Evolutionary conservation across 2,888 invertebrate species (phyloP), one percentile per base, ranked within the genome.

Genomic region (Macrosoma leucophasiata): DNA sequence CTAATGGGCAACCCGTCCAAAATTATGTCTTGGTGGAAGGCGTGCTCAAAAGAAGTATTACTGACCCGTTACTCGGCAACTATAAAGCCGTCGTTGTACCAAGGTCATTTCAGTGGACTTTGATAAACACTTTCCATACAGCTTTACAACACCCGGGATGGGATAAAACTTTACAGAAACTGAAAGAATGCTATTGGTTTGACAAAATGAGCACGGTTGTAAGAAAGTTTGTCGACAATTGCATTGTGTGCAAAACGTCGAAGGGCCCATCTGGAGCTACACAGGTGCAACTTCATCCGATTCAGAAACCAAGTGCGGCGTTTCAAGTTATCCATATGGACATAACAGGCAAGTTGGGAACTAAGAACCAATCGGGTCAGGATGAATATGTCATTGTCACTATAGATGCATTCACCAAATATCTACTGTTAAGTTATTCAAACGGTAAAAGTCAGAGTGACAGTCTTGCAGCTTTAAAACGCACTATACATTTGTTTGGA

Each of bases 301-400:
- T 27, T 3, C 12, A 17, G 1, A 27, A 27, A 18, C 1, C 4
- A 6, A n/a, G 12, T 5, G 8, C n/a, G 1, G 11, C 17, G 1
- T 27, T 17, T 17, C 27, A 27, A 3, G 21, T n/a, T n/a, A n/a
- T n/a, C n/a, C n/a, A n/a, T n/a, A n/a, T n/a, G n/a, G n/a, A n/a
- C n/a, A n/a, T n/a, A n/a, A n/a, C n/a, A n/a, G n/a, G n/a, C n/a
- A n/a, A n/a, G n/a, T 3, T 29, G 1, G 14, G 20, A 3, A 43
- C 46, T 10, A 54, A 49, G 23, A 50, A 30, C 14, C 23, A 42
- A 18, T 4, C 4, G 17, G 22, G 18, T 2, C 17, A 20, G 1
- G 48, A 50, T 23, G 48, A 51, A 43, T 51, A 54, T 29, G 26
- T 39, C 4, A 31, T 43, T 13, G 49, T 52, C 0, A 13, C 49